phyloP scores from a whole-genome alignment of 2,888 invertebrate genomes.

The Platycheirus albimanus region DNA sequence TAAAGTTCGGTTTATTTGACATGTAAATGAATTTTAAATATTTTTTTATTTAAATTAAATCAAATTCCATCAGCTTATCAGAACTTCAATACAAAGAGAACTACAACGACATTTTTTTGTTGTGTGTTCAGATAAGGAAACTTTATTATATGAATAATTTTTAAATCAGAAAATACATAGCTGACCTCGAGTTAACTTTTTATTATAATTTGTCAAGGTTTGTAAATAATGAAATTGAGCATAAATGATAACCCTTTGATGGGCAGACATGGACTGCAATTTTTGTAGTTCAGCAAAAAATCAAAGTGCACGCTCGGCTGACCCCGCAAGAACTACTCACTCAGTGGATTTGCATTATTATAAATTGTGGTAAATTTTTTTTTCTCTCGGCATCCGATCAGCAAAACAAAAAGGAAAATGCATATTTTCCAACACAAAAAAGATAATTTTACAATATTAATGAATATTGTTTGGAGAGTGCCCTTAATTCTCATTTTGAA shows the following conservation, averaged over 20 bases:
- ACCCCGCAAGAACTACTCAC: too few relatives aligned
- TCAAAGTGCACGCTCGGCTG: too few relatives aligned
- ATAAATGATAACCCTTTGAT: slow-evolving; percentile 16
- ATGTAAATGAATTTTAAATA: neutral
- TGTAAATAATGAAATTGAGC: neutral
- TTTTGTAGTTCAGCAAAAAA: too few relatives aligned
- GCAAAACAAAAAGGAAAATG: too few relatives aligned
- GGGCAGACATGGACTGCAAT: too few relatives aligned
- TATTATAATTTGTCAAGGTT: slow-evolving; percentile 30
- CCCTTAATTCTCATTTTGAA: too few relatives aligned
- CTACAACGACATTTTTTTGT: slow-evolving; percentile 3
- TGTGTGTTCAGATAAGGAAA: slow-evolving; percentile 8
- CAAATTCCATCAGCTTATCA: slow-evolving; percentile 14
- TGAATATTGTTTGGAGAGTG: too few relatives aligned
- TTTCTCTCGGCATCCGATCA: too few relatives aligned
- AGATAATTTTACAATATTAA: too few relatives aligned
- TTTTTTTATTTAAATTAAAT: neutral
- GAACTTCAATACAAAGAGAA: slow-evolving; percentile 6
- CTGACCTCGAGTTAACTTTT: neutral
- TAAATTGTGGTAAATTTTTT: too few relatives aligned
- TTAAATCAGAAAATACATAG: neutral
- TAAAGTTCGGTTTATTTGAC: neutral
- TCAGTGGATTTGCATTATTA: too few relatives aligned
- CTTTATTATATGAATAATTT: neutral
- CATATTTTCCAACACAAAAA: too few relatives aligned